phyloP scores from a whole-genome alignment of 2,797 vertebrate genomes.

The Karalla daura region DNA sequence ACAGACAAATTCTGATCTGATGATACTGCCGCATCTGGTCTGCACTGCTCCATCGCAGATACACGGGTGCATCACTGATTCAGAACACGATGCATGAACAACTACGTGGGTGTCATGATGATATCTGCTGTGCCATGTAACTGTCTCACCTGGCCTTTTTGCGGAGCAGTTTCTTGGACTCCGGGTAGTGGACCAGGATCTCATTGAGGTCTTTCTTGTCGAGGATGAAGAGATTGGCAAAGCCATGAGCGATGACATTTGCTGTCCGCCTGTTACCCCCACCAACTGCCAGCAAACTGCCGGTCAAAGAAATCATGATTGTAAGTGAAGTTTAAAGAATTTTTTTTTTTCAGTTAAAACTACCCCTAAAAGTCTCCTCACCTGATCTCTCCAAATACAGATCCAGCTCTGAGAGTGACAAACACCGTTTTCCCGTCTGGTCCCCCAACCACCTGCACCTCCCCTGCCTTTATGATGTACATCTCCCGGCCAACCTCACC shows the following conservation, averaged over 20 bases:
- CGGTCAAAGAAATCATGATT: constrained; percentile 28
- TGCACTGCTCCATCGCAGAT: neutral
- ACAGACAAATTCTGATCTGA: neutral
- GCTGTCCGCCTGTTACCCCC: constrained; percentile 96
- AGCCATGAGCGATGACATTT: constrained; percentile 95
- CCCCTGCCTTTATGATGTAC: constrained; percentile 98
- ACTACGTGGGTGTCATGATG: neutral
- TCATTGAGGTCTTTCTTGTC: constrained; percentile 97
- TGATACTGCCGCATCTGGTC: neutral
- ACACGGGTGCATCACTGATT: neutral
- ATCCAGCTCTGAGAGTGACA: constrained; percentile 93
- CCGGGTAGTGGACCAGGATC: constrained; percentile 96
- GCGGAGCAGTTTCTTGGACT: constrained; percentile 96
- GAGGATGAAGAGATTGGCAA: constrained; percentile 97
- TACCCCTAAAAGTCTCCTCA: constrained; percentile 54
- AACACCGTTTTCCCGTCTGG: constrained; percentile 92
- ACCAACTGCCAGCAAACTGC: constrained; percentile 91
- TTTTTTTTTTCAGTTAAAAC: neutral
- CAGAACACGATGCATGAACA: neutral
- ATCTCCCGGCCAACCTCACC: constrained; percentile 97
- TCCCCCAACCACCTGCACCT: constrained; percentile 96
- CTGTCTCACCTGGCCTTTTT: constrained; percentile 91
- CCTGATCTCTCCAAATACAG: constrained; percentile 99
- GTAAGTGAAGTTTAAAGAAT: neutral
- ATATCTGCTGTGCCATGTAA: neutral